Conservation (phyloP, 2,888 invertebrate species). For the Microplitis manilae region DNA sequence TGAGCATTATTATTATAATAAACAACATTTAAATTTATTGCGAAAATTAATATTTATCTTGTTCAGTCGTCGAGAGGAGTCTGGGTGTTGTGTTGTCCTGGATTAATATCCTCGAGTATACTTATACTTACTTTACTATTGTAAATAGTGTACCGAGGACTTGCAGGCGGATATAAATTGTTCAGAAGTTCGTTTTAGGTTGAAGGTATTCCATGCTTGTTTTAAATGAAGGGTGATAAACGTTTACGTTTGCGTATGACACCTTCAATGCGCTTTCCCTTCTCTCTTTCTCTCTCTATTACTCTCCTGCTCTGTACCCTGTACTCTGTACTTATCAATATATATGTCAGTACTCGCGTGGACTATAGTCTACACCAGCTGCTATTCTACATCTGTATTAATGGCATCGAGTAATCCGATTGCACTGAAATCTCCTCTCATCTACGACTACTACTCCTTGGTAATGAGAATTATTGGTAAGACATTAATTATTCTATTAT, state of each 20-base stretch:
- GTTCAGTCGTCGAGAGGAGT: background rate
- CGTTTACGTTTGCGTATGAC: slow-evolving; percentile 52
- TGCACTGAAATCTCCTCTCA: slow-evolving; percentile 28
- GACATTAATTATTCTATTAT: slow-evolving; percentile 30
- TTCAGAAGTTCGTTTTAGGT: slow-evolving; percentile 25
- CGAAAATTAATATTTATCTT: slow-evolving; percentile 4
- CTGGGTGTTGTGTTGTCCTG: background rate
- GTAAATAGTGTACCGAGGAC: slow-evolving; percentile 7
- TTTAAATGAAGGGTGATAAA: slow-evolving; percentile 50
- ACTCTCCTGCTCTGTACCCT: background rate
- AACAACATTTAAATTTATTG: background rate
- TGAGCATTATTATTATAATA: background rate
- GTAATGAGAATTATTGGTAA: slow-evolving; percentile 33
- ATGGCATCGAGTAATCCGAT: slow-evolving; percentile 40
- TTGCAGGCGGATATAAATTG: slow-evolving; percentile 27
- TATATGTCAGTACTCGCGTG: slow-evolving; percentile 40
- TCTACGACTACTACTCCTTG: slow-evolving; percentile 2
- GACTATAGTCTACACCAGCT: slow-evolving; percentile 43
- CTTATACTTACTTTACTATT: background rate
- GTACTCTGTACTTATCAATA: slow-evolving; percentile 8
- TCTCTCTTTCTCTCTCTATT: slow-evolving; percentile 23
- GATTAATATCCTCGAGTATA: slow-evolving; percentile 5
- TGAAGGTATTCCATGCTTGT: slow-evolving; percentile 37
- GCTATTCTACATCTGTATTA: slow-evolving; percentile 46
- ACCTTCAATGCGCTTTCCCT: slow-evolving; percentile 49